phyloP scores from a whole-genome alignment of 2,797 vertebrate species.

The Acanthopagrus latus region DNA sequence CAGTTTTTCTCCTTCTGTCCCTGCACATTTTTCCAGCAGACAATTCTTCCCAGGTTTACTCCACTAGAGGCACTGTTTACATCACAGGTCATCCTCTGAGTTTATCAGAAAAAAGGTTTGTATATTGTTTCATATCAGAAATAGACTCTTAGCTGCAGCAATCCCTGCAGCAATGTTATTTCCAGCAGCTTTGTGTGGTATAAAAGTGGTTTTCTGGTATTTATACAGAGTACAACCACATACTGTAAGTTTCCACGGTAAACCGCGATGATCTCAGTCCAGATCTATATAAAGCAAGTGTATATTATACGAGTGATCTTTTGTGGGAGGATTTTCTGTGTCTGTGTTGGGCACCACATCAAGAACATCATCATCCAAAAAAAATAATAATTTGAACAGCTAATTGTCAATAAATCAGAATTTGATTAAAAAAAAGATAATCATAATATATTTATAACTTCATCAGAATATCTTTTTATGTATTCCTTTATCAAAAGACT shows the following conservation, averaged over 20 bases:
- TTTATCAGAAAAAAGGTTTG: too few relatives aligned
- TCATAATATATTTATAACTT: too few relatives aligned
- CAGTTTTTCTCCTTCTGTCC: background rate
- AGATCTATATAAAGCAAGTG: slow-evolving; percentile 4
- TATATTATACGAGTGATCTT: background rate
- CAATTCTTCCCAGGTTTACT: background rate
- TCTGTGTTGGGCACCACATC: too few relatives aligned
- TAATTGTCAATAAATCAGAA: background rate
- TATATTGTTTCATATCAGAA: background rate
- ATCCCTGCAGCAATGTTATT: background rate
- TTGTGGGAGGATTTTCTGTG: background rate
- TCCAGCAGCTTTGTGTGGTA: background rate
- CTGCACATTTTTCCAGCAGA: background rate
- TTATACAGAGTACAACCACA: background rate
- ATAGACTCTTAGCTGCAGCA: background rate
- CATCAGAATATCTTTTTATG: background rate
- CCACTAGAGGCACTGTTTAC: slow-evolving; percentile 35
- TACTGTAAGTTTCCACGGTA: slow-evolving; percentile 17
- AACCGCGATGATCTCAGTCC: slow-evolving; percentile 3
- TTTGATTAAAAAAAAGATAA: background rate
- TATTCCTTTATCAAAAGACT: background rate
- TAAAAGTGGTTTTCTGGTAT: background rate
- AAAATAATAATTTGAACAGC: background rate
- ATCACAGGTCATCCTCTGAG: background rate
- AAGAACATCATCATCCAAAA: too few relatives aligned